A percentile compares a stretch with the other conserved stretches of the same genome.
phyloP scores from a whole-genome alignment of 1,140 invertebrate genomes.

The Apolygus lucorum region DNA sequence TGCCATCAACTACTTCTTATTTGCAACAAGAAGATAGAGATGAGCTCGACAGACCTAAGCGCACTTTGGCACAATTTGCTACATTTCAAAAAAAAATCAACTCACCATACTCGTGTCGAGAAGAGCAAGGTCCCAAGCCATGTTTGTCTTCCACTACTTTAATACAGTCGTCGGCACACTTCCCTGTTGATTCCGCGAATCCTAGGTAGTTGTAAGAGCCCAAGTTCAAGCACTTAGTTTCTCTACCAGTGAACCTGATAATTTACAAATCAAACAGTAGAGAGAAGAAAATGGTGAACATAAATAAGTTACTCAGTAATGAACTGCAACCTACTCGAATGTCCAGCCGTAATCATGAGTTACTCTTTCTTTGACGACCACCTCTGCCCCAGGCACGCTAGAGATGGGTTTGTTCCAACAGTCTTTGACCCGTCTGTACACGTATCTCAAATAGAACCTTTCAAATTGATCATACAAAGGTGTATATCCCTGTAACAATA shows the following conservation, averaged over 20 bases:
- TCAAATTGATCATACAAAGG: conserved; percentile 87
- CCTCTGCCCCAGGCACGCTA: conserved; percentile 77
- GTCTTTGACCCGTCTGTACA: conserved; percentile 83
- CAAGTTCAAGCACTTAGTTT: conserved; percentile 75
- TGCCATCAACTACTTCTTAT: background rate
- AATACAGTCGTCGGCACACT: conserved; percentile 61
- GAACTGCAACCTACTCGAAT: conserved; percentile 56
- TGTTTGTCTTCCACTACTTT: conserved; percentile 48
- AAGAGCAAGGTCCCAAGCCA: conserved; percentile 61
- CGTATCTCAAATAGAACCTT: conserved; percentile 87
- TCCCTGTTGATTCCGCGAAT: conserved; percentile 67
- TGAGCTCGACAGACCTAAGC: background rate
- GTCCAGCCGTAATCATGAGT: conserved; percentile 85
- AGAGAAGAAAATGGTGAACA: background rate
- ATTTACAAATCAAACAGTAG: conserved; percentile 24
- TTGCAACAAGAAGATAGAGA: background rate
- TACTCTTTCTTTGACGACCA: conserved; percentile 76
- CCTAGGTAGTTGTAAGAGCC: conserved; percentile 92
- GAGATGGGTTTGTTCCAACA: conserved; percentile 92
- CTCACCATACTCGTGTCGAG: conserved; percentile 52
- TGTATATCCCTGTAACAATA: conserved; percentile 66
- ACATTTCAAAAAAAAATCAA: too few relatives aligned
- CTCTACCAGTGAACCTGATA: conserved; percentile 71
- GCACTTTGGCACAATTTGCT: too few relatives aligned
- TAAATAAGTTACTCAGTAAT: background rate